These are phyloP conservation scores for Neocloeon triangulifer DNA, from an alignment of 1,140 invertebrate genomes.

Conservation along the genomic window DNA sequence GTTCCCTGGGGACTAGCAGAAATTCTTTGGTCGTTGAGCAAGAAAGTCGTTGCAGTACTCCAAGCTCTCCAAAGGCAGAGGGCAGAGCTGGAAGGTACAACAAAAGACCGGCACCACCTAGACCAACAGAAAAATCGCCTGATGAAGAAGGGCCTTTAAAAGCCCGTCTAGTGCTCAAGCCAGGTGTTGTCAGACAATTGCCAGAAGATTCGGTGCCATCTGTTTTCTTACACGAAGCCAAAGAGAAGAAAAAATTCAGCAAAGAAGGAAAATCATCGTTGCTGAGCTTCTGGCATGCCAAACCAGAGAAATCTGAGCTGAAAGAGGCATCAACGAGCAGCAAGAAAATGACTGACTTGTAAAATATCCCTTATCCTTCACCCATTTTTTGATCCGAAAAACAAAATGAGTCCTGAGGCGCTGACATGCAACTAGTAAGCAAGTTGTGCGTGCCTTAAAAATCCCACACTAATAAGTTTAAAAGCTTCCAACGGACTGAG, in stretches of 20 bases:
- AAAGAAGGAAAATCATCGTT: too few relatives aligned
- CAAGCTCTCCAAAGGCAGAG: slow-evolving; percentile 11
- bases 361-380: not conserved
- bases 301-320: not conserved
- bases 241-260: too few relatives aligned
- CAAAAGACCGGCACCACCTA: slow-evolving; percentile 19
- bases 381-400: too few relatives aligned
- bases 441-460: too few relatives aligned
- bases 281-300: too few relatives aligned
- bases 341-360: not conserved
- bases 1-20: slow-evolving; percentile 1
- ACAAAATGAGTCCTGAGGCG: not conserved
- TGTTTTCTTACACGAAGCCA: too few relatives aligned
- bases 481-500: too few relatives aligned
- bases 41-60: slow-evolving; percentile 9
- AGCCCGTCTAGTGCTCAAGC: slow-evolving; percentile 7
- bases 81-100: slow-evolving; percentile 19
- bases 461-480: too few relatives aligned
- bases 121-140: slow-evolving; percentile 7
- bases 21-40: slow-evolving; percentile 7
- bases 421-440: not conserved
- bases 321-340: not conserved
- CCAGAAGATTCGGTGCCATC: too few relatives aligned
- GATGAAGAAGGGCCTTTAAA: slow-evolving; percentile 2
- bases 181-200: slow-evolving; percentile 5